Percentiles rank a stretch among this genome's conserved stretches.
phyloP scores from a whole-genome alignment of 2,113 vertebrate genomes.

The Callionymus lyra region DNA sequence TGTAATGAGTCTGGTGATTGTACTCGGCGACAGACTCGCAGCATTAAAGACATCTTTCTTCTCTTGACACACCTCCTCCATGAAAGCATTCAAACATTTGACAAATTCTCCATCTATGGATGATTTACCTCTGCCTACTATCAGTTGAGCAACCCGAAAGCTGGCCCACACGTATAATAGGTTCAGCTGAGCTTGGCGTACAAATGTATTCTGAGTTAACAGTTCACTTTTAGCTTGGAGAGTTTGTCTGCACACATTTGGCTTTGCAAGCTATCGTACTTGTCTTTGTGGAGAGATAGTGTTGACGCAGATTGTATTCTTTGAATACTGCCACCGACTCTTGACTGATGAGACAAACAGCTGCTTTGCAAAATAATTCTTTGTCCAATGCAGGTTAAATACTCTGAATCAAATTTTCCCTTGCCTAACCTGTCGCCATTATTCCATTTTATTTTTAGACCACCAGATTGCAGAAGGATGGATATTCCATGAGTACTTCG shows the following conservation, averaged over 20 bases:
- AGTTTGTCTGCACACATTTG: conserved; percentile 18
- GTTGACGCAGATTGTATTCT: conserved; percentile 16
- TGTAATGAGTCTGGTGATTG: background rate
- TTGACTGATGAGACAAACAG: conserved; percentile 20
- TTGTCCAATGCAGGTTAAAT: conserved; percentile 1
- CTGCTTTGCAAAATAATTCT: conserved; percentile 2
- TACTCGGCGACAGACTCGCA: conserved; percentile 7
- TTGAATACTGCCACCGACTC: conserved; percentile 16
- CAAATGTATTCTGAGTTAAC: too few species aligned
- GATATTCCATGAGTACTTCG: too few species aligned
- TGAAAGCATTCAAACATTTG: conserved; percentile 4
- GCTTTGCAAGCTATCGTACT: conserved; percentile 16
- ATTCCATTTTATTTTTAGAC: too few species aligned
- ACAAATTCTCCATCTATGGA: conserved; percentile 14
- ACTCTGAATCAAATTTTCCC: background rate
- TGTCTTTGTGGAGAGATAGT: conserved; percentile 16
- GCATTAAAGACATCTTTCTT: conserved; percentile 3
- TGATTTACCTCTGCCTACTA: conserved; percentile 1
- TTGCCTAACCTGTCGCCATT: background rate
- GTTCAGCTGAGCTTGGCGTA: conserved; percentile 7
- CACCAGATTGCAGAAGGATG: too few species aligned
- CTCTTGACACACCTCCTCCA: background rate
- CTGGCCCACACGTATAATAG: conserved; percentile 3
- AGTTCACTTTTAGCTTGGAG: conserved; percentile 16
- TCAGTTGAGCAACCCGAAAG: conserved; percentile 8